phyloP scores from a whole-genome alignment of 2,888 invertebrate species.

The Agrotis exclamationis region DNA sequence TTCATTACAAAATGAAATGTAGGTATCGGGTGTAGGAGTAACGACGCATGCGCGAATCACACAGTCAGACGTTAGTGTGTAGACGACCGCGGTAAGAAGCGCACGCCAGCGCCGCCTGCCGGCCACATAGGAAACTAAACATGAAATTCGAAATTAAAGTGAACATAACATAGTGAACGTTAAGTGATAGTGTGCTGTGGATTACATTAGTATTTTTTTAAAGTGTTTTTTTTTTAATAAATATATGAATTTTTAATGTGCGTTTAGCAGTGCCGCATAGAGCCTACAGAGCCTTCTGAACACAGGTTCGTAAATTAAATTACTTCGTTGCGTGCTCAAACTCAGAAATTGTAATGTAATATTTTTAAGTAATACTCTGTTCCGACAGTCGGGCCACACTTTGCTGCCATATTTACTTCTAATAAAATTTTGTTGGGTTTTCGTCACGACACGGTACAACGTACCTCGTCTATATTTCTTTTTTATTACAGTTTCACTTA shows the following conservation, averaged over 20 bases:
- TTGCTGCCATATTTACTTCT: conserved; percentile 48
- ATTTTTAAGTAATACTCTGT: conserved; percentile 67
- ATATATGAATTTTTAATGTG: conserved; percentile 76
- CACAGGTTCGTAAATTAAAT: conserved; percentile 85
- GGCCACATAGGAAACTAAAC: conserved; percentile 71
- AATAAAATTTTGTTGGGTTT: conserved; percentile 46
- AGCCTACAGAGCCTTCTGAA: conserved; percentile 62
- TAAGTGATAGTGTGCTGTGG: conserved; percentile 61
- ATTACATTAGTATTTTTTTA: conserved; percentile 54
- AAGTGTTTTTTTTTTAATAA: conserved; percentile 70
- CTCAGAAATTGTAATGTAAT: conserved; percentile 72
- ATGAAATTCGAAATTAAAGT: conserved; percentile 82
- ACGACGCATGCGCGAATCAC: conserved; percentile 81
- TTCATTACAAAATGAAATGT: conserved; percentile 86
- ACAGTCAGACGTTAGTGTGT: conserved; percentile 77
- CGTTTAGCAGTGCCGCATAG: conserved; percentile 70
- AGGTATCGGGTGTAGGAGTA: conserved; percentile 68
- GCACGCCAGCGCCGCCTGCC: conserved; percentile 77
- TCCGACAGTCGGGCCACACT: conserved; percentile 44
- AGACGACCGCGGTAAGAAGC: conserved; percentile 71
- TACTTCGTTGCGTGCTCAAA: conserved; percentile 82
- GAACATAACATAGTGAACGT: conserved; percentile 64
- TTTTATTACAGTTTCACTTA: conserved; percentile 41
- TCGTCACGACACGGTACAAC: conserved; percentile 44
- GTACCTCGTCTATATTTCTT: conserved; percentile 11